Base-by-base conservation (phyloP, 30 jellyfish, hydroid and myxozoan genomes). In the Hydractinia echinata region DNA sequence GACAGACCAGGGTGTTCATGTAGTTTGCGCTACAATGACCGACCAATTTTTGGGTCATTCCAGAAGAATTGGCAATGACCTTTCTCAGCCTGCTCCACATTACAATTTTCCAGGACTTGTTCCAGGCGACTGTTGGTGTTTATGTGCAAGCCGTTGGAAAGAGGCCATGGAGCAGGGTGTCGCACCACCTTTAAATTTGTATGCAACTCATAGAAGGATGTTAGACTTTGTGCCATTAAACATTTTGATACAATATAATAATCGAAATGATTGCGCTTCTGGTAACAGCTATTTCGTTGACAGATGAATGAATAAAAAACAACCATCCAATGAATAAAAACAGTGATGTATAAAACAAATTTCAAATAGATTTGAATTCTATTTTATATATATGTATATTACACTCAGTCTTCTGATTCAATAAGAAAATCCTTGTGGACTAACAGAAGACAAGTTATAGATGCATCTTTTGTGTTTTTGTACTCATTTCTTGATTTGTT, bases 11-110 rank as follows among this genome's bases (percentile, higher is more conserved):
- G 96, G 96, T 19, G 21, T 55, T 44, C 96, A 82, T 81, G 79
- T 82, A n/a, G 96, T 88, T 51, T 88, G 96, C 83, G 96, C 96
- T 10, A 76, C 82, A 7, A 81, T 88, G 78, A 88, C 96, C 5
- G 76, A 60, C 7, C 89, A 77, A 20, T 88, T 88, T 72, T 77
- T 88, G 15, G 86, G 83, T 49, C 78, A 53, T 79, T 83, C 96
- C 20, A 82, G 72, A 66, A 52, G 91, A 13, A 9, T 30, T 51
- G 96, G 96, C 30, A 88, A 88, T 83, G 96, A 88, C 71, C 82
- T 88, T 20, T 70, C 88, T 6, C 76, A 94, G 19, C 89, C 94
- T 60, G 71, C 56, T 53, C 87, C 82, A 55, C 72, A 81, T 5
- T 67, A 66, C 67, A 76, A 76, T 76, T 87, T 87, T 58, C 96